Percentiles rank a stretch among this genome's conserved stretches.
phyloP scores from a whole-genome alignment of 2,113 vertebrate genomes.

The Diadophis punctatus region DNA sequence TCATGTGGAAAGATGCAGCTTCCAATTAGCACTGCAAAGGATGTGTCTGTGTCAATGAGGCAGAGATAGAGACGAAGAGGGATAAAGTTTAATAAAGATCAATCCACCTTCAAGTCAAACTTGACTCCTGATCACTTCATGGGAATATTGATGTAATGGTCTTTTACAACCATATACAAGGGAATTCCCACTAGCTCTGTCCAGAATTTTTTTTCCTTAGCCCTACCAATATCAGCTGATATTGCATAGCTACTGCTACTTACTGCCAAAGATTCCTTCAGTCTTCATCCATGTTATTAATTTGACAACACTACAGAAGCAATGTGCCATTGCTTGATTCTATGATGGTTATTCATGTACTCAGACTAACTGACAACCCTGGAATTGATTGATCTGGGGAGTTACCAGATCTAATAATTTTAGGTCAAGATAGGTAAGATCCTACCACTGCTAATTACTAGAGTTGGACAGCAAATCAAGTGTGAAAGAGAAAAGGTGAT shows the following conservation, averaged over 20 bases:
- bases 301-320: neutral
- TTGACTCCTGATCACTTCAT: neutral
- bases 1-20: neutral
- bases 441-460: too few species aligned
- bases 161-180: neutral
- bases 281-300: neutral
- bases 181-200: neutral
- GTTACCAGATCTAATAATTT: too few species aligned
- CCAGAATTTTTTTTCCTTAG: neutral
- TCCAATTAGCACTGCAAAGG: neutral
- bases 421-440: too few species aligned
- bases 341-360: too few species aligned
- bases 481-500: too few species aligned
- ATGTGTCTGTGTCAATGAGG: neutral
- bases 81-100: neutral
- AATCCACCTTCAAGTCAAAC: neutral
- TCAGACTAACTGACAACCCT: too few species aligned
- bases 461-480: too few species aligned
- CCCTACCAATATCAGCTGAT: neutral
- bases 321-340: neutral
- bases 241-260: neutral
- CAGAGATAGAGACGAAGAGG: neutral
- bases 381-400: too few species aligned
- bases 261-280: neutral
- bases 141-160: neutral